phyloP scores from a whole-genome alignment of 2,113 vertebrate genomes.

The Leptobrachium ailaonicum region DNA sequence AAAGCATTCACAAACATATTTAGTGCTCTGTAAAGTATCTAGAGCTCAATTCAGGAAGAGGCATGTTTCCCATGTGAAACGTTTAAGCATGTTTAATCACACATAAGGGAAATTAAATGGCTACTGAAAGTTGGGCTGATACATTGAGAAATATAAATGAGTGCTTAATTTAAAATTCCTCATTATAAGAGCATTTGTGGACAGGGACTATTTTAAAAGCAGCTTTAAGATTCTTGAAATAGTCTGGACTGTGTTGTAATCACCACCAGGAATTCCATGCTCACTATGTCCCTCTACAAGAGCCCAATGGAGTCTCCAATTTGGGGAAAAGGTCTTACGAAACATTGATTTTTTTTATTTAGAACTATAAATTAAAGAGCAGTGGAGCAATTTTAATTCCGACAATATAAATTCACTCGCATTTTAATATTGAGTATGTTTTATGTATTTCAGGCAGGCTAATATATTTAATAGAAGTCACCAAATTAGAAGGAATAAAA shows the following conservation, averaged over 20 bases:
- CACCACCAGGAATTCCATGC: slow-evolving; percentile 18
- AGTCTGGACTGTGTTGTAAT: slow-evolving; percentile 35
- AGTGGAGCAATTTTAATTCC: too few relatives aligned
- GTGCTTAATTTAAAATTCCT: slow-evolving; percentile 50
- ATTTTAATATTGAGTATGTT: too few relatives aligned
- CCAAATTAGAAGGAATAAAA: too few relatives aligned
- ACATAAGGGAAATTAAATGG: slow-evolving; percentile 50
- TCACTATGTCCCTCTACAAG: slow-evolving; percentile 1
- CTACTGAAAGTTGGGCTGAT: slow-evolving; percentile 47
- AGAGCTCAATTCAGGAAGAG: slow-evolving; percentile 46
- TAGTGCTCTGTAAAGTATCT: slow-evolving; percentile 47
- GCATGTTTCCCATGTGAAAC: slow-evolving; percentile 45
- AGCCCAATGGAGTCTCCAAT: background rate
- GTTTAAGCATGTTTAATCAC: slow-evolving; percentile 47
- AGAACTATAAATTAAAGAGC: too few relatives aligned
- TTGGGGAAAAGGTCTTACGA: background rate
- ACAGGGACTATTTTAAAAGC: slow-evolving; percentile 46
- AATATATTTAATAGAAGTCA: too few relatives aligned
- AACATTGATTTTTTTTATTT: too few relatives aligned
- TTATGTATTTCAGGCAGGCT: too few relatives aligned
- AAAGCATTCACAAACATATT: slow-evolving; percentile 50
- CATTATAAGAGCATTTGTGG: slow-evolving; percentile 43
- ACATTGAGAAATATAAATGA: slow-evolving; percentile 48
- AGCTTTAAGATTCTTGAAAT: slow-evolving; percentile 42
- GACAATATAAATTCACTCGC: too few relatives aligned